Percentiles rank a stretch among this genome's conserved stretches.
Conservation (phyloP, 1,140 invertebrate species). For the Philaenus spumarius region DNA sequence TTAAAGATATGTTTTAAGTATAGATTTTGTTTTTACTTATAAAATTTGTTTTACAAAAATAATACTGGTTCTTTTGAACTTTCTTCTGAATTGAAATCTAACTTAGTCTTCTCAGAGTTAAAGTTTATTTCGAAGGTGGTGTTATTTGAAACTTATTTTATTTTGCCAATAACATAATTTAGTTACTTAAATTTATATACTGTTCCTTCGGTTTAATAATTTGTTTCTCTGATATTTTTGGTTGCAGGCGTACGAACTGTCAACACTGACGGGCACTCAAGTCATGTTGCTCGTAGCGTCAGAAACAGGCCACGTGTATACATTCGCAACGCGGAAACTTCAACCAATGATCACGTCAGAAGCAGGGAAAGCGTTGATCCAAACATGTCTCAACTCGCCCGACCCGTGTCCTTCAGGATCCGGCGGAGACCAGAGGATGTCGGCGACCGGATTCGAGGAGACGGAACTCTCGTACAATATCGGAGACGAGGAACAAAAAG, state of each 20-base stretch:
- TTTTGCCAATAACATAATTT: too few relatives aligned
- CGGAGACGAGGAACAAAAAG: constrained; percentile 89
- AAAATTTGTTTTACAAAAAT: too few relatives aligned
- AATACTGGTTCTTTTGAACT: too few relatives aligned
- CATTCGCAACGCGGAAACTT: constrained; percentile 96
- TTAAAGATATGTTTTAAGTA: too few relatives aligned
- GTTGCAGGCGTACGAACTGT: constrained; percentile 94
- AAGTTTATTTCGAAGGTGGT: too few relatives aligned
- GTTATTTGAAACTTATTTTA: too few relatives aligned
- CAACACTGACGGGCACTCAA: constrained; percentile 97
- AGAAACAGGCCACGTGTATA: constrained; percentile 98
- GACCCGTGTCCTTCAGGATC: constrained; percentile 75
- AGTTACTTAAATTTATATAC: too few relatives aligned
- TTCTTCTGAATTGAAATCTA: too few relatives aligned
- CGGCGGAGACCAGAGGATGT: constrained; percentile 85
- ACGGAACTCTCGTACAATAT: constrained; percentile 97
- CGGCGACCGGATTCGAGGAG: constrained; percentile 96
- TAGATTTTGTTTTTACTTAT: too few relatives aligned
- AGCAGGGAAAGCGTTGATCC: constrained; percentile 95
- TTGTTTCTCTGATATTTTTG: constrained; percentile 19
- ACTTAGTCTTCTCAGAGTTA: too few relatives aligned
- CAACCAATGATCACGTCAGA: constrained; percentile 99
- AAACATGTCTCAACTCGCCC: constrained; percentile 97
- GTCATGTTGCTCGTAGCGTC: constrained; percentile 95
- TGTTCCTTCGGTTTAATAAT: too few relatives aligned